Evolutionary conservation across 2,113 vertebrate species (phyloP).

Genomic region (Platysteira castanea): DNA sequence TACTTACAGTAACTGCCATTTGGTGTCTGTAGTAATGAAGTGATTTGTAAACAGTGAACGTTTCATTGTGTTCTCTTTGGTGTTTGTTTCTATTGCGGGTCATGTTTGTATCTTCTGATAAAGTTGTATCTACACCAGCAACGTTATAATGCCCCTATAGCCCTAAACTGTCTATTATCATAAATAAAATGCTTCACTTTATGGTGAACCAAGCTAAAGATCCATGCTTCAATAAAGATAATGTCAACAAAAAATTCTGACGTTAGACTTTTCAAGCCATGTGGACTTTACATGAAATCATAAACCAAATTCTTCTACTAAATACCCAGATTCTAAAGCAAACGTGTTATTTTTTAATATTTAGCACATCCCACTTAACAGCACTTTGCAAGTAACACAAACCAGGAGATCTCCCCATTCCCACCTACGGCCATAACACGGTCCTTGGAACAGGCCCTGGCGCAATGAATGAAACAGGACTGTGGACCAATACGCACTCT

Average conservation of each 20-base stretch:
- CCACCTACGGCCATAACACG: not conserved
- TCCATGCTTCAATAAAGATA: slow-evolving; percentile 79
- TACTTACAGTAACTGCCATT: slow-evolving; percentile 80
- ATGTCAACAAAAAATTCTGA: slow-evolving; percentile 56
- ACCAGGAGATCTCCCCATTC: not conserved
- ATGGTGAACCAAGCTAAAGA: slow-evolving; percentile 67
- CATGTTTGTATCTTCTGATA: slow-evolving; percentile 72
- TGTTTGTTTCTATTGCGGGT: slow-evolving; percentile 75
- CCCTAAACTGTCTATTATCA: slow-evolving; percentile 64
- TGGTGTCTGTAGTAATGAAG: slow-evolving; percentile 80
- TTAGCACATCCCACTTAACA: not conserved
- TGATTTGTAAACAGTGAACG: slow-evolving; percentile 78
- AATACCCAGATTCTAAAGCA: not conserved
- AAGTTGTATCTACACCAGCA: slow-evolving; percentile 78
- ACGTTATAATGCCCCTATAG: slow-evolving; percentile 66
- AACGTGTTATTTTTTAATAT: not conserved
- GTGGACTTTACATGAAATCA: not conserved
- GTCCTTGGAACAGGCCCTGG: not conserved
- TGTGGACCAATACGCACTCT: rapidly evolving
- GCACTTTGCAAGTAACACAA: not conserved
- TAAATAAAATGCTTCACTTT: slow-evolving; percentile 67
- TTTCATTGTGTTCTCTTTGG: slow-evolving; percentile 76
- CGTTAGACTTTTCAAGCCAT: not conserved
- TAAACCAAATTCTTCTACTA: not conserved
- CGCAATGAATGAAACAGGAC: not conserved